A percentile compares a stretch with the other conserved stretches of the same genome.
Evolutionary conservation across 2,888 invertebrate genomes (phyloP).

Genomic region (Athetis lepigone): DNA sequence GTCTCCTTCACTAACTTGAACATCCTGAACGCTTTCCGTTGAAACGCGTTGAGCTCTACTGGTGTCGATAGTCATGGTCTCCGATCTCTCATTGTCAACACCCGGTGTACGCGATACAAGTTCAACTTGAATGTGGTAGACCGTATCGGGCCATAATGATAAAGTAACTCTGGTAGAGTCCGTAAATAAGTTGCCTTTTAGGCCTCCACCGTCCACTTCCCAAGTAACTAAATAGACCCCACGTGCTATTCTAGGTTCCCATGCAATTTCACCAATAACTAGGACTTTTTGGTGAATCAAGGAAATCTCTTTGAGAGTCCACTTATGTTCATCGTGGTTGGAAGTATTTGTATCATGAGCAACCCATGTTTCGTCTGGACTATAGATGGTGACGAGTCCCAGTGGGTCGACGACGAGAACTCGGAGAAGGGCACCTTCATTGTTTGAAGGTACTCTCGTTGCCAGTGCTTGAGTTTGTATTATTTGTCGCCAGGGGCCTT

Average conservation of each 20-base stretch:
- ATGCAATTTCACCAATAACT: slow-evolving; percentile 93
- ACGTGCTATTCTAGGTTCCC: slow-evolving; percentile 92
- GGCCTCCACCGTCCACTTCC: slow-evolving; percentile 95
- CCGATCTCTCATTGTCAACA: slow-evolving; percentile 91
- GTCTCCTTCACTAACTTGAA: slow-evolving; percentile 90
- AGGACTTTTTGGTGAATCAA: slow-evolving; percentile 93
- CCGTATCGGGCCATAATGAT: slow-evolving; percentile 95
- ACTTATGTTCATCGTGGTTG: slow-evolving; percentile 88
- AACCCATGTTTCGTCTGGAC: slow-evolving; percentile 91
- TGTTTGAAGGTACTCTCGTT: slow-evolving; percentile 92
- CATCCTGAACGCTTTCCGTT: slow-evolving; percentile 92
- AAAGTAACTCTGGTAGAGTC: slow-evolving; percentile 95
- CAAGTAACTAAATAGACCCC: slow-evolving; percentile 95
- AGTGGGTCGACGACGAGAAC: slow-evolving; percentile 93
- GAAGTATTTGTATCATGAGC: slow-evolving; percentile 90
- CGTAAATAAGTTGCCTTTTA: slow-evolving; percentile 95
- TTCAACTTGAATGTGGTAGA: slow-evolving; percentile 95
- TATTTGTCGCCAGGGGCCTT: slow-evolving; percentile 92
- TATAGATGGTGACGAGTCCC: slow-evolving; percentile 93
- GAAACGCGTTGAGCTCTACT: slow-evolving; percentile 92
- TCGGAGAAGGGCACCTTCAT: slow-evolving; percentile 92
- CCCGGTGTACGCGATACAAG: slow-evolving; percentile 91
- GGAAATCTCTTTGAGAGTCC: slow-evolving; percentile 92
- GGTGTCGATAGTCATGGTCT: slow-evolving; percentile 92
- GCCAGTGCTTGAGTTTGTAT: slow-evolving; percentile 92